Evolutionary conservation across 2,888 invertebrate genomes (phyloP), one percentile per base, ranked within the genome.

Genomic region (Andricus quercusramuli): DNA sequence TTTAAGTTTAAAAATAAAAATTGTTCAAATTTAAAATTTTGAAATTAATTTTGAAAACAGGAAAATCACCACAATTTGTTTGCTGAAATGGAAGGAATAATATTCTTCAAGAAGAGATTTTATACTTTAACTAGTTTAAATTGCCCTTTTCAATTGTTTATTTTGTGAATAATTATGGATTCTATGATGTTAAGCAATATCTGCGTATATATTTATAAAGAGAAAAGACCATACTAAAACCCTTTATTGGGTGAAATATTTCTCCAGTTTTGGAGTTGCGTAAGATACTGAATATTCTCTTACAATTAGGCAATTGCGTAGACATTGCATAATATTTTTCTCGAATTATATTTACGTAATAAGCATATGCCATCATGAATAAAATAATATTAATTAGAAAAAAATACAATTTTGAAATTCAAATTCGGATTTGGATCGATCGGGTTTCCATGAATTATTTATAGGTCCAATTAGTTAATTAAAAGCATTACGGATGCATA

Each of bases 381-480:
- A 15, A 44, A 44, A 44, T 44, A 44, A 13, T 44, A 44, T 15
- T 44, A 41, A 15, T 44, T 15, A 44, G 15, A 44, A 44, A 15
- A 15, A 44, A 44, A 15, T 44, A 17, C 15, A 44, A 13, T 32
- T 65, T 77, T 32, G 20, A 59, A 77, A 59, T 32, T 62, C 41
- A 17, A n/a, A 77, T 56, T 59, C 8, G 3, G 6, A 77, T 51
- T 37, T 77, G 15, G 25, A 47, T 68, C 25, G 25, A 68, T 68
- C 22, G 25, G 5, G 5, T 15, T 44, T 11, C 22, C 25, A 25
- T 68, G 22, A 47, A 68, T 68, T 47, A 68, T 68, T 68, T 41
- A 68, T 68, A 25, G 44, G 44, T 2, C 22, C 22, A 68, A 68
- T 68, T 22, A 47, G 44, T n/a, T 59, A 22, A 68, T 68, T 44